Conservation (phyloP, 2,113 vertebrate genomes). For the Anoplopoma fimbria region DNA sequence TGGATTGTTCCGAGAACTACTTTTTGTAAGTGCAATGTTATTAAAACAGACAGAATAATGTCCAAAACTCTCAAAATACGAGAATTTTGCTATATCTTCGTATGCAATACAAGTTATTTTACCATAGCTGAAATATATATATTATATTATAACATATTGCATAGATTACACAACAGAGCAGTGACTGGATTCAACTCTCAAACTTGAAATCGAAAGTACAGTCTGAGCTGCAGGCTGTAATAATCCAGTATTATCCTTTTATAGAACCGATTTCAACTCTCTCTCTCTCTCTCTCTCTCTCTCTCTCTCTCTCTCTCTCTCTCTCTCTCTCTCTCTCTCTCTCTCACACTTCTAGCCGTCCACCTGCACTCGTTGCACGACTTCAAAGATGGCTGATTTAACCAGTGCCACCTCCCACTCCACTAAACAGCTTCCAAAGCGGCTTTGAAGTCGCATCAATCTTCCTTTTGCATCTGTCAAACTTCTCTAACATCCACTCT, state of each 20-base stretch:
- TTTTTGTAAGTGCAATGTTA: neutral
- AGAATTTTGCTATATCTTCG: neutral
- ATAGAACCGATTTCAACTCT: conserved; percentile 9
- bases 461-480: conserved; percentile 74
- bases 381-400: conserved; percentile 75
- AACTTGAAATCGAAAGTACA: neutral
- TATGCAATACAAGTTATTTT: neutral
- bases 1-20: no score
- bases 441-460: conserved; percentile 76
- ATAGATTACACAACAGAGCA: neutral
- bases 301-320: neutral
- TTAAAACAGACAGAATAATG: neutral
- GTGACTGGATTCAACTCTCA: neutral
- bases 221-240: neutral
- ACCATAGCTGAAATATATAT: neutral
- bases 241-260: neutral
- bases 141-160: no score
- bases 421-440: conserved; percentile 63
- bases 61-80: neutral
- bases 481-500: conserved; percentile 66
- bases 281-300: neutral
- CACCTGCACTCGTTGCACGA: conserved; percentile 38
- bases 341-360: neutral
- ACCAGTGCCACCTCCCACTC: conserved; percentile 62
- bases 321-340: neutral